These are phyloP conservation scores for Corydoras maculifer DNA, from an alignment of 2,113 vertebrate genomes.

Conservation along the genomic window DNA sequence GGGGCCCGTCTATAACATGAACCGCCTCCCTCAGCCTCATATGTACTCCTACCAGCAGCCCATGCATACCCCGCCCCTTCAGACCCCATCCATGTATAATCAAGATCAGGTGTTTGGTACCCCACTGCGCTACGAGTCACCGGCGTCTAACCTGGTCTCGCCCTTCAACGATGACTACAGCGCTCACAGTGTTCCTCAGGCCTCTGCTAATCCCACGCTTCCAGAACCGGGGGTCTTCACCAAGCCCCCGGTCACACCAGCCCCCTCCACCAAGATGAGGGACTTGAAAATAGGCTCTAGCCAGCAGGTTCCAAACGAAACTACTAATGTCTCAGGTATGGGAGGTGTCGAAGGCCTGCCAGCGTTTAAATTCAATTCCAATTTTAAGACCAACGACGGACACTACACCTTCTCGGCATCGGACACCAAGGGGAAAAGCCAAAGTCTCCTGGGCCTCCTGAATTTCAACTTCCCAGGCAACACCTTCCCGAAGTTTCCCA, in stretches of 20 bases:
- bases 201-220: constrained; percentile 79
- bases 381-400: constrained; percentile 94
- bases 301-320: constrained; percentile 69
- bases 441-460: constrained; percentile 84
- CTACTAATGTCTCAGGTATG: constrained; percentile 66
- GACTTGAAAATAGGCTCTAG: constrained; percentile 79
- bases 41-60: constrained; percentile 85
- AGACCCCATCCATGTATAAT: constrained; percentile 76
- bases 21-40: constrained; percentile 84
- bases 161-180: constrained; percentile 89
- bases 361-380: constrained; percentile 92
- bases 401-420: constrained; percentile 88
- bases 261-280: constrained; percentile 49
- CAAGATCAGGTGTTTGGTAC: constrained; percentile 82
- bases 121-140: constrained; percentile 83
- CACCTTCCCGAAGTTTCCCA: constrained; percentile 55
- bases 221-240: constrained; percentile 96
- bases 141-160: constrained; percentile 78
- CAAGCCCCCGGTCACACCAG: constrained; percentile 65
- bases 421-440: constrained; percentile 63
- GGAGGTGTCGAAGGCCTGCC: constrained; percentile 59
- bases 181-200: constrained; percentile 74
- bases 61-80: constrained; percentile 85
- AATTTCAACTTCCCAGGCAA: constrained; percentile 76
- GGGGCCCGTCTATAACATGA: constrained; percentile 84